Evolutionary conservation across 2,113 vertebrate genomes (phyloP).

Genomic region (Etheostoma spectabile): DNA sequence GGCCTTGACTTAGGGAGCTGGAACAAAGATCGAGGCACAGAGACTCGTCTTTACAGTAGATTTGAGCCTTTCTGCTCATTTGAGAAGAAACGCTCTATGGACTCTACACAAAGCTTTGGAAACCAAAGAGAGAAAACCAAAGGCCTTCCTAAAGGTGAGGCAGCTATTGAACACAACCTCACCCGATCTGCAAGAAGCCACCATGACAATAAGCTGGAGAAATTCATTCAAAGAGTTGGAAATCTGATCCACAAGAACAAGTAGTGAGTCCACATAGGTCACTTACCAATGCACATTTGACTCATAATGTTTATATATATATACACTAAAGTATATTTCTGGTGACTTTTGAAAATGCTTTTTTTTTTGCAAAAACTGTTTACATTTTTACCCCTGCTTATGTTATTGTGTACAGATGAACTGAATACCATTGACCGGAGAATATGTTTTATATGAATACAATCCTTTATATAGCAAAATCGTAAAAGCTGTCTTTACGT

Average conservation of each 20-base stretch:
- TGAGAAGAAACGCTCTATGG: constrained; percentile 78
- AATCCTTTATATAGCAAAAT: background rate
- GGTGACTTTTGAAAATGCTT: background rate
- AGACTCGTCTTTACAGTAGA: constrained; percentile 88
- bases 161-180: constrained; percentile 71
- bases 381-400: constrained; percentile 23
- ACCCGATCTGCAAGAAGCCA: constrained; percentile 77
- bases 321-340: background rate
- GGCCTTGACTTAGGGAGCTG: constrained; percentile 67
- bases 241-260: constrained; percentile 91
- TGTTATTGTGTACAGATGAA: constrained; percentile 31
- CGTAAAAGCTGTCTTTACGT: background rate
- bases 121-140: constrained; percentile 79
- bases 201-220: constrained; percentile 92
- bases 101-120: background rate
- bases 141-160: constrained; percentile 61
- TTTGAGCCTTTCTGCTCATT: constrained; percentile 89
- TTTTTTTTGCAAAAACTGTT: constrained; percentile 34
- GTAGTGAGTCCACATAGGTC: constrained; percentile 51
- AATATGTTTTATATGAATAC: background rate
- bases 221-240: constrained; percentile 90
- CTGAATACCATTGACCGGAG: background rate
- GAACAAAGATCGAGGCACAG: constrained; percentile 74
- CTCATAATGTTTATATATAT: background rate
- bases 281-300: constrained; percentile 3